phyloP scores from a whole-genome alignment of 1,140 invertebrate species.

The Neodiprion pinetum region DNA sequence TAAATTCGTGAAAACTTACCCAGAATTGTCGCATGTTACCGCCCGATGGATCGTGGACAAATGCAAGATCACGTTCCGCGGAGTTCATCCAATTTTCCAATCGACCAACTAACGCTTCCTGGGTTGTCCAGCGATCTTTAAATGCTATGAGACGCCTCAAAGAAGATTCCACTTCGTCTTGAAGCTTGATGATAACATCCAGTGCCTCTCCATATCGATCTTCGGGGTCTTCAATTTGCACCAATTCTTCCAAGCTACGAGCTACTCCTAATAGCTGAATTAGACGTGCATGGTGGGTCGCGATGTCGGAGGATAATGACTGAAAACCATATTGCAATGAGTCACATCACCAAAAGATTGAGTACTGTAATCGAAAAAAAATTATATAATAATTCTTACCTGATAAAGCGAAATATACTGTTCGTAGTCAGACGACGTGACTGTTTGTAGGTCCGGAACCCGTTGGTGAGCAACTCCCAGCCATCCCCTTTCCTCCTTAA shows the following conservation, averaged over 20 bases:
- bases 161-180: conserved; percentile 76
- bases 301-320: conserved; percentile 77
- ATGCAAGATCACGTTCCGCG: conserved; percentile 71
- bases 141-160: conserved; percentile 74
- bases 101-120: conserved; percentile 74
- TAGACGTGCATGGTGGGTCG: conserved; percentile 78
- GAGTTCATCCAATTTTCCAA: conserved; percentile 77
- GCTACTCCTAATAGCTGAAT: conserved; percentile 75
- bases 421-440: conserved; percentile 81
- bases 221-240: conserved; percentile 76
- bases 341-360: background rate
- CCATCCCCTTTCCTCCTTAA: conserved; percentile 84
- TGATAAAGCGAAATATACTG: conserved; percentile 84
- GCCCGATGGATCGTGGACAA: conserved; percentile 63
- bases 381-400: conserved; percentile 42
- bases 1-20: conserved; percentile 57
- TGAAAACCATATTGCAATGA: conserved; percentile 45
- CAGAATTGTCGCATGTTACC: conserved; percentile 82
- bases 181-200: conserved; percentile 72
- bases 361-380: background rate
- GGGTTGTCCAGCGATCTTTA: conserved; percentile 77
- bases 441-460: conserved; percentile 77
- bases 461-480: conserved; percentile 80
- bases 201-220: conserved; percentile 73
- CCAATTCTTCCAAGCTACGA: conserved; percentile 74